Base-by-base conservation (phyloP, 2,113 vertebrate genomes). In the Platichthys stellatus region DNA sequence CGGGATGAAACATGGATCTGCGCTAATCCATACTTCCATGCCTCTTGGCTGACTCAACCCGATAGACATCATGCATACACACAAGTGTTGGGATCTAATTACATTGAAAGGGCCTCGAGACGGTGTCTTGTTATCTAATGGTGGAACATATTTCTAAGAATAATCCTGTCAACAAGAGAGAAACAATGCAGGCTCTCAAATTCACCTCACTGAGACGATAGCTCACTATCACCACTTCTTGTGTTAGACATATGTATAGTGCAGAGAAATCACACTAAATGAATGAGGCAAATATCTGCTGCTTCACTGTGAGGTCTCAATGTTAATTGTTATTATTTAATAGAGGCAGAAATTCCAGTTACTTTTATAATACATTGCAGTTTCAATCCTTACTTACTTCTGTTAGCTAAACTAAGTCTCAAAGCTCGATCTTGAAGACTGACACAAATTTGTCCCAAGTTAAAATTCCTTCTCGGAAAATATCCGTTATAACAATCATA, bases 1-100 rank as follows among this genome's bases (percentile, higher is more conserved):
- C 17, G 21, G 63, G 69, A 88, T 81, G 47, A 81, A 79, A 88
- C 62, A 81, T 28, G 2, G n/a, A 43, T 75, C 59, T 51, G 7
- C 18, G 21, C 63, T 77, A 61, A 81, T 77, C 67, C 70, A 58
- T 38, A 69, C 51, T 72, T 76, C 73, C 26, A 74, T 72, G 35
- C 58, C 71, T 69, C 9, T 63, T 40, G 54, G 65, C 31, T 62
- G 66, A 78, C 76, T 72, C 8, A 18, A 60, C 35, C 3, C 15
- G 31, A 73, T 9, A 74, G 18, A 73, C 17, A 21, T 35, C 38
- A 81, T 63, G 59, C 28, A 68, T 40, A 35, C 23, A 86, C 65
- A 79, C 69, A 69, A 47, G 15, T 17, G 40, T 64, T 58, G 62
- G 15, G 59, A 75, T 79, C 61, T 40, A 66, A 72, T 72, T 72